phyloP scores from a whole-genome alignment of 2,888 invertebrate genomes.

The Theretra japonica region DNA sequence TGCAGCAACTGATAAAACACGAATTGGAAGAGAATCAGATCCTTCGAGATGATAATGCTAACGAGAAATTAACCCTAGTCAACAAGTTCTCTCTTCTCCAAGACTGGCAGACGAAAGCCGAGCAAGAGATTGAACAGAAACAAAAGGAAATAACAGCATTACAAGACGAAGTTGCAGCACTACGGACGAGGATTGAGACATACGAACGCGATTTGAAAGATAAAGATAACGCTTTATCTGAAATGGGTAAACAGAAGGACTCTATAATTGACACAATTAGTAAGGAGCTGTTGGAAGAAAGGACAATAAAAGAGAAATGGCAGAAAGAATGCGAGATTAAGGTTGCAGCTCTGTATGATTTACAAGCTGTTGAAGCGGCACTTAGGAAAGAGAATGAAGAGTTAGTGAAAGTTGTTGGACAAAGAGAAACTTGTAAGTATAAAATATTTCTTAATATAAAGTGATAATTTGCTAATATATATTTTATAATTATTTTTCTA shows the following conservation, averaged over 20 bases:
- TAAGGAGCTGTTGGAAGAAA: conserved; percentile 58
- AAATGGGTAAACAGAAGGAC: conserved; percentile 54
- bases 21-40: conserved; percentile 52
- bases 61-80: conserved; percentile 53
- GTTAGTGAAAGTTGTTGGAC: conserved; percentile 58
- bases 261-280: conserved; percentile 52
- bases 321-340: conserved; percentile 48
- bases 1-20: conserved; percentile 56
- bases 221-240: conserved; percentile 43
- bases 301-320: conserved; percentile 44
- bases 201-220: conserved; percentile 51
- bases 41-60: conserved; percentile 46
- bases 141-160: conserved; percentile 53
- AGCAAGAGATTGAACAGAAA: conserved; percentile 55
- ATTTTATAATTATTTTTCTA: neutral
- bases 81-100: conserved; percentile 61
- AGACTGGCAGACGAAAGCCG: conserved; percentile 61
- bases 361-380: conserved; percentile 49
- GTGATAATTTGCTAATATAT: neutral
- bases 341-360: conserved; percentile 43
- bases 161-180: conserved; percentile 48
- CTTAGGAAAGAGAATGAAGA: conserved; percentile 66
- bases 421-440: conserved; percentile 68
- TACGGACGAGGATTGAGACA: conserved; percentile 45
- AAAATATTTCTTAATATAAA: conserved; percentile 31